Conservation (phyloP, 2,888 invertebrate species). For the Trichogramma evanescens region DNA sequence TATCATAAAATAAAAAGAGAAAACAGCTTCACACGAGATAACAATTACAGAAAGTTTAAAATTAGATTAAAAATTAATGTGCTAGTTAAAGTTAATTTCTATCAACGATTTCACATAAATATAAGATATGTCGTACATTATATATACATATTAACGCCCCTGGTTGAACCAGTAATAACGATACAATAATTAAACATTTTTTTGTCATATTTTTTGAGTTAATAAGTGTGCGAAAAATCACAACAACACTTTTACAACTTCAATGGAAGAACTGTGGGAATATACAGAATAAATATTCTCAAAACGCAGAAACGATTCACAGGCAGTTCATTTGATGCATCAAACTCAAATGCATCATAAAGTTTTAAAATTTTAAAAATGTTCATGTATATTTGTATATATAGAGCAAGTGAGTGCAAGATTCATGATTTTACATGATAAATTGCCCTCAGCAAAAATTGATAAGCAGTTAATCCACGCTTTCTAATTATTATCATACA, state of each 20-base stretch:
- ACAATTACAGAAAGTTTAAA: conserved; percentile 14
- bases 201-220: not conserved
- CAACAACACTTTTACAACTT: conserved; percentile 12
- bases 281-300: not conserved
- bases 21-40: conserved; percentile 12
- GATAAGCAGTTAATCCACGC: no score
- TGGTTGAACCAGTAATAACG: conserved; percentile 12
- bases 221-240: conserved; percentile 7
- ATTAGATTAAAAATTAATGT: conserved; percentile 18
- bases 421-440: conserved; percentile 8
- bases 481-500: conserved; percentile 5
- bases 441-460: conserved; percentile 14
- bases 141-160: conserved; percentile 17
- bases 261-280: conserved; percentile 11
- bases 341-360: conserved; percentile 18
- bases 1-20: conserved; percentile 5
- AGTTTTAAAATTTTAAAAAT: not conserved
- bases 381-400: conserved; percentile 9
- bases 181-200: conserved; percentile 11
- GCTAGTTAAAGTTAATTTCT: conserved; percentile 6
- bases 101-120: conserved; percentile 12
- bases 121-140: conserved; percentile 5
- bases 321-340: conserved; percentile 14
- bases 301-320: conserved; percentile 12
- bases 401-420: not conserved